Conservation (phyloP, 2,888 invertebrate genomes). For the Euspilapteryx auroguttella region DNA sequence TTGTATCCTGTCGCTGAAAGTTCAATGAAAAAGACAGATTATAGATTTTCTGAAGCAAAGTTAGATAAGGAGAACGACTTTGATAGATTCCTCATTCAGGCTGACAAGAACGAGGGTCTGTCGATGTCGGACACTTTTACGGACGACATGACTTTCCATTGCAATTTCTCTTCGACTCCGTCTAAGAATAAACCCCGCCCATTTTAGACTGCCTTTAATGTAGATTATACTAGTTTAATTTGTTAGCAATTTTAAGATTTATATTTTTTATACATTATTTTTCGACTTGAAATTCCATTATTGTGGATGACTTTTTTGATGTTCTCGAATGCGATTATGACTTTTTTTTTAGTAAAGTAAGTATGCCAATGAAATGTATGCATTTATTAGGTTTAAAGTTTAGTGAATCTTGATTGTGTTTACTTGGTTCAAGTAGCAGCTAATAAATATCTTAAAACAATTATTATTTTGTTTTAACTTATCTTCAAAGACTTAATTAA, state of each 20-base stretch:
- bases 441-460: no score
- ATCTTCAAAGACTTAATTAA: no score
- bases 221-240: no score
- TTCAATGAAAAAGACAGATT: slow-evolving; percentile 16
- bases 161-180: slow-evolving; percentile 51
- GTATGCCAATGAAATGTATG: no score
- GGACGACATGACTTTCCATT: slow-evolving; percentile 45
- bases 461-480: no score
- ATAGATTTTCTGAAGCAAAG: slow-evolving; percentile 25
- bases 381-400: no score
- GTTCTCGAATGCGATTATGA: background rate
- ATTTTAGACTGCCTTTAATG: no score
- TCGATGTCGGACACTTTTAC: slow-evolving; percentile 47
- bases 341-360: background rate
- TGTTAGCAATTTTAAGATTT: background rate
- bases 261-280: slow-evolving; percentile 3
- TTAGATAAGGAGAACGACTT: slow-evolving; percentile 39
- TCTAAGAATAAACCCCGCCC: slow-evolving; percentile 38
- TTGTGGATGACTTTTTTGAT: slow-evolving; percentile 25
- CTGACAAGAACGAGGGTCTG: slow-evolving; percentile 32
- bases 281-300: slow-evolving; percentile 30
- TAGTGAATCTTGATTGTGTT: no score
- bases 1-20: slow-evolving; percentile 29
- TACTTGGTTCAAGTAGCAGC: background rate
- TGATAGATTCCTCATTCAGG: slow-evolving; percentile 23